Evolutionary conservation across 37 sponge, comb jelly and placozoan genomes (phyloP).

Genomic region (Aphrocallistes beatrix): DNA sequence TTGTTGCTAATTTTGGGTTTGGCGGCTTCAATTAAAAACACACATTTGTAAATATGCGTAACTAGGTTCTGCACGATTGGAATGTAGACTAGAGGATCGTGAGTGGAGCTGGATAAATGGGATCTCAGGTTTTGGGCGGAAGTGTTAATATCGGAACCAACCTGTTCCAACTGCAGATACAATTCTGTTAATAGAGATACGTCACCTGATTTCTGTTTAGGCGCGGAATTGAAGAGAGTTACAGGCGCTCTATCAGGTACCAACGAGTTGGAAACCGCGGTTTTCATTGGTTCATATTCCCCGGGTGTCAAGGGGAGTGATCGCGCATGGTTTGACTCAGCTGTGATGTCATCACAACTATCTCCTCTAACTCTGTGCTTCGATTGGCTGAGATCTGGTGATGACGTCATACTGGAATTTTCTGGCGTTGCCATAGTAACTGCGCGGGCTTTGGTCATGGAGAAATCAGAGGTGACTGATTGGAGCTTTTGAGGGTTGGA

Average conservation of each 20-base stretch:
- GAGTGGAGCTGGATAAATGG: not conserved
- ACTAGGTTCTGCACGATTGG: not conserved
- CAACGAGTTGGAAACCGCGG: not conserved
- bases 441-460: not conserved
- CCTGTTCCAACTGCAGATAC: conserved; percentile 5
- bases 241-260: not conserved
- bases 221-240: not conserved
- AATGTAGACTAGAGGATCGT: not conserved
- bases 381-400: too few relatives aligned
- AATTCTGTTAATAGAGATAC: not conserved
- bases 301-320: not conserved
- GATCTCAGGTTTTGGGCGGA: not conserved
- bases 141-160: not conserved
- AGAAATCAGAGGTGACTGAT: not conserved
- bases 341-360: not conserved
- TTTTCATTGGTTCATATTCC: not conserved
- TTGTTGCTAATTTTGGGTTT: not conserved
- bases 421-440: not conserved
- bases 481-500: not conserved
- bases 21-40: not conserved
- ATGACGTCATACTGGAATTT: too few relatives aligned
- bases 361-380: not conserved
- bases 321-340: not conserved
- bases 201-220: not conserved
- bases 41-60: not conserved